A percentile compares a stretch with the other conserved stretches of the same genome.
These are phyloP conservation scores for Oryzias woworae DNA, from an alignment of 2,113 vertebrate species.

Conservation along the genomic window DNA sequence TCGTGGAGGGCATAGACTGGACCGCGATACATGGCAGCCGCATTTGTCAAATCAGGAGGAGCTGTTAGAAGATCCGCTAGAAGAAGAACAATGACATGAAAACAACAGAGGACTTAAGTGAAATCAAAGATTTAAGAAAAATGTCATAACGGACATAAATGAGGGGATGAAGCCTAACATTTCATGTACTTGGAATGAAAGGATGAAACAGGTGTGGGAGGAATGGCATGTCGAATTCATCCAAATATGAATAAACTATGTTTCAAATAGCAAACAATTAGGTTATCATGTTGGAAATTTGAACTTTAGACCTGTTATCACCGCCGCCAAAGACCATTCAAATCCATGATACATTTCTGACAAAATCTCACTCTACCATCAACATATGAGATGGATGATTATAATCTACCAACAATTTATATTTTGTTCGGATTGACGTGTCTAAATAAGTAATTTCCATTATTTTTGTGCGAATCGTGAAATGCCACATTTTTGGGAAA, in stretches of 20 bases:
- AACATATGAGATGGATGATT: no score
- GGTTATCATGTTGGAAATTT: no score
- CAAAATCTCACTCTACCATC: no score
- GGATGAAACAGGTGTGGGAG: conserved; percentile 66
- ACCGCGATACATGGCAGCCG: conserved; percentile 91
- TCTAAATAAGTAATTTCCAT: no score
- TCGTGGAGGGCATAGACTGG: conserved; percentile 92
- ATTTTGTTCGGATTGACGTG: no score
- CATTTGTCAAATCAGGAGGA: conserved; percentile 90
- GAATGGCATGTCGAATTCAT: not conserved
- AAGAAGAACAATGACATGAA: not conserved
- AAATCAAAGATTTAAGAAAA: not conserved
- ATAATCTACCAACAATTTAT: no score
- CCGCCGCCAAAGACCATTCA: no score
- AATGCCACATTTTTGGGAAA: no score
- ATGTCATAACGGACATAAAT: not conserved
- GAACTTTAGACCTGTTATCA: conserved; percentile 6
- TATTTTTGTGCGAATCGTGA: no score
- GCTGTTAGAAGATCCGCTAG: conserved; percentile 85
- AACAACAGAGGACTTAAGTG: not conserved
- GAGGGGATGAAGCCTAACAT: not conserved
- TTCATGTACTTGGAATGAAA: conserved; percentile 45
- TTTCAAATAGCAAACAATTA: no score
- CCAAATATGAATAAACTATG: no score
- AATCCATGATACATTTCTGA: no score